Percentiles rank a stretch among this genome's conserved stretches.
Evolutionary conservation across 2,888 invertebrate genomes (phyloP).

Genomic region (Cotesia congregata): DNA sequence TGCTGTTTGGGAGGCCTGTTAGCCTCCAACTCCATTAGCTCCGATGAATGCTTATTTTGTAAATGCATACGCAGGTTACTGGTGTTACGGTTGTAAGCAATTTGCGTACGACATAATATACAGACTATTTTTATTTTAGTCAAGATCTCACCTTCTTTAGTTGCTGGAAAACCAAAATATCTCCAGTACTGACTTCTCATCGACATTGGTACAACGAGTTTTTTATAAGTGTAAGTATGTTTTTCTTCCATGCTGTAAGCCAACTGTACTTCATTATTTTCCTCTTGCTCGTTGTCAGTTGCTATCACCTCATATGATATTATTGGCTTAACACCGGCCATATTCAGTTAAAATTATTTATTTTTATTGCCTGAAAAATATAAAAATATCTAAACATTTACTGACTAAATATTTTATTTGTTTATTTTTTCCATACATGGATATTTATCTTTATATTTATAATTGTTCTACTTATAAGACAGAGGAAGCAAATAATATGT

Average conservation of each 20-base stretch:
- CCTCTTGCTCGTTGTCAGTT: constrained; percentile 5
- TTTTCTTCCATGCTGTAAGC: constrained; percentile 67
- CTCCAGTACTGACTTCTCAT: constrained; percentile 73
- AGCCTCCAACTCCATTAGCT: constrained; percentile 66
- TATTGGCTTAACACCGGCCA: background rate
- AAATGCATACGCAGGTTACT: constrained; percentile 72
- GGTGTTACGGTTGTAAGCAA: constrained; percentile 72
- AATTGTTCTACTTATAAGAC: background rate
- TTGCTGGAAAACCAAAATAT: constrained; percentile 72
- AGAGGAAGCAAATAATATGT: background rate
- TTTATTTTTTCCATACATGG: background rate
- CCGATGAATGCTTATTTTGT: constrained; percentile 70
- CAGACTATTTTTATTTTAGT: constrained; percentile 72
- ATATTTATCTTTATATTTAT: background rate
- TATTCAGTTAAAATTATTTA: background rate
- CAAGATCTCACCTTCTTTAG: constrained; percentile 69
- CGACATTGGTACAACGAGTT: constrained; percentile 71
- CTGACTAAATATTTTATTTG: background rate
- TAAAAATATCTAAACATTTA: background rate
- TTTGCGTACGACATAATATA: constrained; percentile 71
- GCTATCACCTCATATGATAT: background rate
- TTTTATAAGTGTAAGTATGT: constrained; percentile 69
- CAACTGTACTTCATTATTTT: constrained; percentile 39
- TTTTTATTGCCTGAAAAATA: background rate
- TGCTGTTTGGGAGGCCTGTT: constrained; percentile 63